Conservation (phyloP, 1,140 invertebrate genomes). For the Dendrolimus kikuchii region DNA sequence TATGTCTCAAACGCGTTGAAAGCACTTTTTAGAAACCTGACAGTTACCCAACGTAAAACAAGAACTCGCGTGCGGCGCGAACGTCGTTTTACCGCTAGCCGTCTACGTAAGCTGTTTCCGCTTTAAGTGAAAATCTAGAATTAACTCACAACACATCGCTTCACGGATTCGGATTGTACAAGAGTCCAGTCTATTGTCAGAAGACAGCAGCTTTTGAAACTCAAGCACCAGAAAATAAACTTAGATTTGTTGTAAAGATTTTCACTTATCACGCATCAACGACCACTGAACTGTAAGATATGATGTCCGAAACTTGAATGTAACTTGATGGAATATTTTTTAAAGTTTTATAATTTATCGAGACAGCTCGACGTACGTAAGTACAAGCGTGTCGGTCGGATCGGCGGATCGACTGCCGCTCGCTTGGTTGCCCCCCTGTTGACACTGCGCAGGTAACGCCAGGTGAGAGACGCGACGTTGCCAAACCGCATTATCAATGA, state of each 20-base stretch:
- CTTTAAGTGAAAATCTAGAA: constrained; percentile 63
- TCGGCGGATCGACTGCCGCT: constrained; percentile 52
- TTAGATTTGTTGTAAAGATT: constrained; percentile 6
- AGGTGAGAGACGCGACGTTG: constrained; percentile 64
- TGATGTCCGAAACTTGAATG: constrained; percentile 3
- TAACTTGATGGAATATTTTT: constrained; percentile 26
- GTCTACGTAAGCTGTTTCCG: constrained; percentile 66
- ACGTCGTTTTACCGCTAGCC: constrained; percentile 62
- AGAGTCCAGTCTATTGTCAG: constrained; percentile 29
- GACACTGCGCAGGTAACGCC: constrained; percentile 68
- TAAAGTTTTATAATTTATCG: constrained; percentile 15
- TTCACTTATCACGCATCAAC: constrained; percentile 15
- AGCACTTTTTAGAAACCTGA: constrained; percentile 58
- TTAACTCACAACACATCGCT: constrained; percentile 52
- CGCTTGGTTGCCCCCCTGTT: constrained; percentile 53
- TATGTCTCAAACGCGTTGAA: constrained; percentile 30
- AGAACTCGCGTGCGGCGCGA: constrained; percentile 54
- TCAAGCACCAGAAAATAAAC: too few relatives aligned
- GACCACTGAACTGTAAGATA: constrained; percentile 14
- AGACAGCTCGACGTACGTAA: constrained; percentile 17
- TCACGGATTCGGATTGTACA: constrained; percentile 30
- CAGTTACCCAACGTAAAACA: constrained; percentile 50
- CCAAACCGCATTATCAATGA: constrained; percentile 68
- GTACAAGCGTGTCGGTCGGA: constrained; percentile 42
- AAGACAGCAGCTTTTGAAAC: constrained; percentile 17